Conservation (phyloP, 2,113 vertebrate genomes). For the Amazona vittata region DNA sequence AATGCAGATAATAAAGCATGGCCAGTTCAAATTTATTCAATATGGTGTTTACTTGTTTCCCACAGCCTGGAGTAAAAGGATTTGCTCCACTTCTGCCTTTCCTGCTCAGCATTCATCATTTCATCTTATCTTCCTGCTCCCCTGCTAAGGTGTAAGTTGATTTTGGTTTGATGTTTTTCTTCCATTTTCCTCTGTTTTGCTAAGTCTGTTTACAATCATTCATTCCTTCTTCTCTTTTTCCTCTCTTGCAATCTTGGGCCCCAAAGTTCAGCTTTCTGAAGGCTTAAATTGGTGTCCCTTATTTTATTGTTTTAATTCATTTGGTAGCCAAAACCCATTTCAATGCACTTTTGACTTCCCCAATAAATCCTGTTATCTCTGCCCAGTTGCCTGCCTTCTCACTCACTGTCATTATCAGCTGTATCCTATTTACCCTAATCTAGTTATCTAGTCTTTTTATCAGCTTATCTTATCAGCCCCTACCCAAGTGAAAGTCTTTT, state of each 20-base stretch:
- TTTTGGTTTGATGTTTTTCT: background rate
- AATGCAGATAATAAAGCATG: background rate
- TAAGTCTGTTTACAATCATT: background rate
- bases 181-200: background rate
- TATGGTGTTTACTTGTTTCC: background rate
- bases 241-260: background rate
- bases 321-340: background rate
- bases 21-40: background rate
- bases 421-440: conserved; percentile 59
- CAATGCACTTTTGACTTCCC: background rate
- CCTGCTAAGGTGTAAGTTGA: background rate
- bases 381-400: conserved; percentile 24
- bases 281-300: background rate
- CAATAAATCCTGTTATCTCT: conserved; percentile 60
- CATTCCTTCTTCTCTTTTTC: background rate
- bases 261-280: background rate
- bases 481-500: background rate
- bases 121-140: background rate
- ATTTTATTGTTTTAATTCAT: background rate
- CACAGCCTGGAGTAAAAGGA: background rate
- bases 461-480: conserved; percentile 17
- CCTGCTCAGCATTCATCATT: background rate
- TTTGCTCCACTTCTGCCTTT: background rate
- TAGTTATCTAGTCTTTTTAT: conserved; percentile 46
- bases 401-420: conserved; percentile 41